phyloP scores from a whole-genome alignment of 2,797 vertebrate genomes.

The Semaprochilodus insignis region DNA sequence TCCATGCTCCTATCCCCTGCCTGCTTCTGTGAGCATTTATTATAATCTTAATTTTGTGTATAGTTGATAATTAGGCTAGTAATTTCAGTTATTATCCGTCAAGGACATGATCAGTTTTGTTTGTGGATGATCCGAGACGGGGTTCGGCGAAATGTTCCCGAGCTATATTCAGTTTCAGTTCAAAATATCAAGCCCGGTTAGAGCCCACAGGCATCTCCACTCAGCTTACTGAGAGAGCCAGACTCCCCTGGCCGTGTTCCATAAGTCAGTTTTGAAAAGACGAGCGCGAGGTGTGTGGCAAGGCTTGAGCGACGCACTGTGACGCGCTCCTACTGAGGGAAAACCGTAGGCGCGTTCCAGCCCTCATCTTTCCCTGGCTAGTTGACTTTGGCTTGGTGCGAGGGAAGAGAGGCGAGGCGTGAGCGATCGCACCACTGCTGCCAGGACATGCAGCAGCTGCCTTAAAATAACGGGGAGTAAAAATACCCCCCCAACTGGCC shows the following conservation, averaged over 20 bases:
- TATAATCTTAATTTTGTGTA: background rate
- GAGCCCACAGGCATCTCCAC: background rate
- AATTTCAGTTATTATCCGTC: background rate
- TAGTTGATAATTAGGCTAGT: background rate
- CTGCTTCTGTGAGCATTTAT: background rate
- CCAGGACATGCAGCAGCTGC: conserved; percentile 63
- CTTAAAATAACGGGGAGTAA: conserved; percentile 62
- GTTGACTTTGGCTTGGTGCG: conserved; percentile 78
- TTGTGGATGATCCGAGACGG: background rate
- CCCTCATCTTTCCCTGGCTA: conserved; percentile 68
- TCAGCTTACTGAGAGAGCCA: background rate
- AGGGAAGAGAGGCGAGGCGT: conserved; percentile 63
- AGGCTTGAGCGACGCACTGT: conserved; percentile 58
- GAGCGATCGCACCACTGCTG: conserved; percentile 62
- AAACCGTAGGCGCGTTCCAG: conserved; percentile 75
- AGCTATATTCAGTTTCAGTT: too few relatives aligned
- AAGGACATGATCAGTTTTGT: background rate
- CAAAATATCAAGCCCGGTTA: background rate
- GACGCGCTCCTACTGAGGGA: conserved; percentile 73
- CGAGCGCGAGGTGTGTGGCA: conserved; percentile 63
- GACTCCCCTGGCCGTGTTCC: conserved; percentile 55
- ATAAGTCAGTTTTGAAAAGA: conserved; percentile 64
- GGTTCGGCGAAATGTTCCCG: background rate
- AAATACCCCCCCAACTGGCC: conserved; percentile 27
- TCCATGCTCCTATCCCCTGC: background rate